Percentiles rank a stretch among this genome's conserved stretches.
These are phyloP conservation scores for Pao palembangensis DNA, from an alignment of 2,113 vertebrate species.

Conservation along the genomic window DNA sequence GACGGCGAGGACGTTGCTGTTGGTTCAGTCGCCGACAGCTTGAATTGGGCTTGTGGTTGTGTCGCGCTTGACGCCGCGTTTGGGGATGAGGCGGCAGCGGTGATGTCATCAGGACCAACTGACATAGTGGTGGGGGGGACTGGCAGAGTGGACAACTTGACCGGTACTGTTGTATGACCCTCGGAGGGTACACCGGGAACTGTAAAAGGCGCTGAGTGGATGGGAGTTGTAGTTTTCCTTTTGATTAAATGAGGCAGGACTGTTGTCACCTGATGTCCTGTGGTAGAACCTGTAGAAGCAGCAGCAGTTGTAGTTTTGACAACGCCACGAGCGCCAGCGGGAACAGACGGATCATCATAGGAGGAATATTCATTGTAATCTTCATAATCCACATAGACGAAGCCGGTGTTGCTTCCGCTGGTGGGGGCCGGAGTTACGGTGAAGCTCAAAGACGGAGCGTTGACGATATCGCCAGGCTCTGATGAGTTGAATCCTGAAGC, in stretches of 20 bases:
- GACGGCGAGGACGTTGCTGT: not conserved
- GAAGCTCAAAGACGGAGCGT: not conserved
- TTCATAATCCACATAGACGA: slow-evolving; percentile 56
- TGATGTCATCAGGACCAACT: slow-evolving; percentile 4
- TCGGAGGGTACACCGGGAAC: slow-evolving; percentile 3
- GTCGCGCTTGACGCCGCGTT: not conserved
- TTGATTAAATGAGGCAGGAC: slow-evolving; percentile 17
- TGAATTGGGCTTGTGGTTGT: not conserved
- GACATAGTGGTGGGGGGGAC: not conserved
- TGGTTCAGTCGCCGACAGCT: not conserved
- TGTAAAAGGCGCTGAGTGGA: not conserved
- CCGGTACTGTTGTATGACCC: accelerated
- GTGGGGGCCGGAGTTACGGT: slow-evolving; percentile 20
- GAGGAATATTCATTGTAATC: slow-evolving; percentile 38
- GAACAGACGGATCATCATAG: slow-evolving; percentile 1
- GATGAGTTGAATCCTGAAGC: slow-evolving; percentile 5
- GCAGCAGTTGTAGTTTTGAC: slow-evolving; percentile 1
- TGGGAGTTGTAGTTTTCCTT: slow-evolving; percentile 22
- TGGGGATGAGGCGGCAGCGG: not conserved
- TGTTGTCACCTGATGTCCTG: not conserved
- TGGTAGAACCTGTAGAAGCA: not conserved
- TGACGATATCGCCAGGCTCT: slow-evolving; percentile 14
- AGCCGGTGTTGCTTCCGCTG: slow-evolving; percentile 33
- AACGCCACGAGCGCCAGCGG: not conserved
- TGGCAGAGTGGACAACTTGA: not conserved